These are phyloP conservation scores for Agrilus cyanescens DNA, from an alignment of 2,888 invertebrate genomes.

Conservation along the genomic window DNA sequence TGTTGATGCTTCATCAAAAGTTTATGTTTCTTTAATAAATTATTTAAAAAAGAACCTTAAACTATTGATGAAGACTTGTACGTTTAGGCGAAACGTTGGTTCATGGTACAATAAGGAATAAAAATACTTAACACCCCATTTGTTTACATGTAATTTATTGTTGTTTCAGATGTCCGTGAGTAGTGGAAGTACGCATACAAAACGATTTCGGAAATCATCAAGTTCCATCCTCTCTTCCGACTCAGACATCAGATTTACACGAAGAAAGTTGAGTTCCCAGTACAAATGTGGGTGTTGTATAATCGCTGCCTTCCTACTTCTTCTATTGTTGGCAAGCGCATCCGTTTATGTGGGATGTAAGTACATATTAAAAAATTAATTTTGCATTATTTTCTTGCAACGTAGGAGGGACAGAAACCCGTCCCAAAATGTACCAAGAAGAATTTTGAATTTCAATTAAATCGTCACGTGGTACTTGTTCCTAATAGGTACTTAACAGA, in stretches of 20 bases:
- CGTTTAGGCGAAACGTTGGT: too few relatives aligned
- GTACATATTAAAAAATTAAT: constrained; percentile 28
- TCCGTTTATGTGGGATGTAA: constrained; percentile 57
- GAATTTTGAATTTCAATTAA: not conserved
- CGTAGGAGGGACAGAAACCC: not conserved
- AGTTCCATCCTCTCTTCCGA: constrained; percentile 77
- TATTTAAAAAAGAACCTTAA: too few relatives aligned
- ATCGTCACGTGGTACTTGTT: too few relatives aligned
- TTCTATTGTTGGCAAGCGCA: constrained; percentile 58
- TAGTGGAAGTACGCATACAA: constrained; percentile 34
- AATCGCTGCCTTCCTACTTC: constrained; percentile 68
- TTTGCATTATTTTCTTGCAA: too few relatives aligned
- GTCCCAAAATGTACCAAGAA: not conserved
- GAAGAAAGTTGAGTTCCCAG: constrained; percentile 71
- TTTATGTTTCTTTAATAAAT: too few relatives aligned
- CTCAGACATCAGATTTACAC: constrained; percentile 81
- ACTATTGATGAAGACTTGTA: too few relatives aligned
- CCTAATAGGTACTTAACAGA: too few relatives aligned
- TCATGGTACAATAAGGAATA: too few relatives aligned
- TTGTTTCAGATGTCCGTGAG: constrained; percentile 42
- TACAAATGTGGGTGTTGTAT: constrained; percentile 82
- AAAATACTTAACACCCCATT: too few relatives aligned
- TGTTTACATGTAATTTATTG: not conserved
- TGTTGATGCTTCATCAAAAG: too few relatives aligned
- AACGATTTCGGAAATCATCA: constrained; percentile 46